Evolutionary conservation across 2,113 vertebrate genomes (phyloP).

Genomic region (Xiphias gladius): DNA sequence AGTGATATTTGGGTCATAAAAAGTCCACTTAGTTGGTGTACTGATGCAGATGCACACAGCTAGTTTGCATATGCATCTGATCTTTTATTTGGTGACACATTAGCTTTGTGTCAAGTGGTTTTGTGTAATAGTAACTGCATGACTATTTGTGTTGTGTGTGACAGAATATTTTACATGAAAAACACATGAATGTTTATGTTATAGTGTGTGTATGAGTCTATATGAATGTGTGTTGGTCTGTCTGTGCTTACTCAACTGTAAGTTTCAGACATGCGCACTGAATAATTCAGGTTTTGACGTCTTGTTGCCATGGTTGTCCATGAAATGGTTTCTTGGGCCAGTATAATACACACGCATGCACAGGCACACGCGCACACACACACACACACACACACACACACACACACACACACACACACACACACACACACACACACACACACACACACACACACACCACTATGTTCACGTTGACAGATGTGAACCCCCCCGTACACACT

Average conservation of each 20-base stretch:
- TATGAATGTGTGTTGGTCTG: slow-evolving; percentile 26
- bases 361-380: slow-evolving; percentile 15
- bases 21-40: neutral
- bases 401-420: slow-evolving; percentile 8
- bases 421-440: slow-evolving; percentile 22
- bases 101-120: neutral
- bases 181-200: slow-evolving; percentile 15
- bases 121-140: neutral
- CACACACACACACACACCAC: slow-evolving; percentile 6
- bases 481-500: slow-evolving; percentile 43
- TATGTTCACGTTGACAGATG: slow-evolving; percentile 52
- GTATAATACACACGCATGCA: slow-evolving; percentile 18
- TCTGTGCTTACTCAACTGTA: slow-evolving; percentile 77
- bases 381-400: slow-evolving; percentile 18
- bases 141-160: neutral
- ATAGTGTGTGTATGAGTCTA: slow-evolving; percentile 13
- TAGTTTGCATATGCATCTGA: neutral
- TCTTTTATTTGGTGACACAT: neutral
- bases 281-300: slow-evolving; percentile 80
- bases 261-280: slow-evolving; percentile 79
- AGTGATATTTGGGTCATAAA: neutral
- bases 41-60: neutral
- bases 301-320: slow-evolving; percentile 66
- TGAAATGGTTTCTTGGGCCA: slow-evolving; percentile 22
- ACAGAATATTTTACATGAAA: neutral